phyloP scores from a whole-genome alignment of 2,888 invertebrate species.

The Tineola bisselliella region DNA sequence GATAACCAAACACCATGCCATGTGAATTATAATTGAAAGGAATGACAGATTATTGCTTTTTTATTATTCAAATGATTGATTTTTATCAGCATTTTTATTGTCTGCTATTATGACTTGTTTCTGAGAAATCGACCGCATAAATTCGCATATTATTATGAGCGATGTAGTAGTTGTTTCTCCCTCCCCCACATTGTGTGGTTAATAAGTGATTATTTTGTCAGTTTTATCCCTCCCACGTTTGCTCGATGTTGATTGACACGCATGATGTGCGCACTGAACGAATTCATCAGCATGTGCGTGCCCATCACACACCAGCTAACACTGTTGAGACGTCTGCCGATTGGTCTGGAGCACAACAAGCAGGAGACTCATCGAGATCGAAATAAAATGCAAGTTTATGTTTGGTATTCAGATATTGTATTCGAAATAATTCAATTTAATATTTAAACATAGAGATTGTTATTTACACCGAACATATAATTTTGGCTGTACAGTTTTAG shows the following conservation, averaged over 20 bases:
- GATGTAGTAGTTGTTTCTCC: too few species aligned
- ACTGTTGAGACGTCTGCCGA: too few species aligned
- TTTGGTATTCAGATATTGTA: slow-evolving; percentile 60
- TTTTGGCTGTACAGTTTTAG: slow-evolving; percentile 48
- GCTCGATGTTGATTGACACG: slow-evolving; percentile 48
- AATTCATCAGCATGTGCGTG: slow-evolving; percentile 43
- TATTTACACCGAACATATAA: slow-evolving; percentile 54
- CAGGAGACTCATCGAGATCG: not conserved
- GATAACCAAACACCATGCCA: too few species aligned
- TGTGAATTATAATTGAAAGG: too few species aligned
- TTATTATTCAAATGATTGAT: too few species aligned
- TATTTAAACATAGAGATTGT: slow-evolving; percentile 56
- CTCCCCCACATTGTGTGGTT: slow-evolving; percentile 30
- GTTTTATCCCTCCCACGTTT: slow-evolving; percentile 38
- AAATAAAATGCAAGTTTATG: slow-evolving; percentile 16
- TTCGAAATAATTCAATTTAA: slow-evolving; percentile 61
- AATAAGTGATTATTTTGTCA: slow-evolving; percentile 25
- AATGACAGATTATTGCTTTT: too few species aligned
- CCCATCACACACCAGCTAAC: not conserved
- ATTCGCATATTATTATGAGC: too few species aligned
- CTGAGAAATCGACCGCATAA: too few species aligned
- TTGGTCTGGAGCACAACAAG: too few species aligned
- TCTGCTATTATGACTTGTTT: too few species aligned
- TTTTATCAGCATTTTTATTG: too few species aligned
- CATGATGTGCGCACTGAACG: slow-evolving; percentile 51